These are phyloP conservation scores for Poeciliopsis turneri DNA, from an alignment of 2,797 vertebrate species.

Conservation along the genomic window DNA sequence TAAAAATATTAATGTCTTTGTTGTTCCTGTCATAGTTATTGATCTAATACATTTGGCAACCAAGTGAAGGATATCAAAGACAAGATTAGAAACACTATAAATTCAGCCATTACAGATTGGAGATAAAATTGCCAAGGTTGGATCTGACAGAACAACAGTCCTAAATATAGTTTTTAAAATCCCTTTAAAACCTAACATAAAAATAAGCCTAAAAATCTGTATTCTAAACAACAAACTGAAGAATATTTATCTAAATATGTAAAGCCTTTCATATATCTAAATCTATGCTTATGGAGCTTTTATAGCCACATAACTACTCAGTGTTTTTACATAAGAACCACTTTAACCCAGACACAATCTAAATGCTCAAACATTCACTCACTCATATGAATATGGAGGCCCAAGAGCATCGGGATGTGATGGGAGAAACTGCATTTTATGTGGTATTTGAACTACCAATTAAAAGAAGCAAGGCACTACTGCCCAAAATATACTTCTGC, in stretches of 20 bases:
- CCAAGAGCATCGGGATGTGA: too few relatives aligned
- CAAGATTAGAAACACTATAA: neutral
- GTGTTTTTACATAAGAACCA: neutral
- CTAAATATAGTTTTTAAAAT: neutral
- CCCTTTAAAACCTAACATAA: neutral
- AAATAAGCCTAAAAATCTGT: neutral
- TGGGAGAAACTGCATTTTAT: neutral
- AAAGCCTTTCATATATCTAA: neutral
- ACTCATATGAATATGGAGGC: neutral
- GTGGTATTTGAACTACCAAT: neutral
- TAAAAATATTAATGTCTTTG: neutral
- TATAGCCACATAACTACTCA: neutral
- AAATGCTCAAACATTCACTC: neutral
- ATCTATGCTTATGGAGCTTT: neutral
- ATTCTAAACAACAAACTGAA: neutral
- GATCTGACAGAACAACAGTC: neutral
- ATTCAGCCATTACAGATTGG: neutral
- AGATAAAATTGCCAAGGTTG: neutral
- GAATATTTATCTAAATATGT: neutral
- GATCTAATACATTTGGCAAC: neutral
- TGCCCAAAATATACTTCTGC: neutral
- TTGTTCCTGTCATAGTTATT: neutral
- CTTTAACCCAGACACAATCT: neutral
- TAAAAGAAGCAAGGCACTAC: neutral
- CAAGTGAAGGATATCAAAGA: neutral